Evolutionary conservation across 2,113 vertebrate genomes (phyloP), one percentile per base, ranked within the genome.

Genomic region (Pseudopodoces humilis): DNA sequence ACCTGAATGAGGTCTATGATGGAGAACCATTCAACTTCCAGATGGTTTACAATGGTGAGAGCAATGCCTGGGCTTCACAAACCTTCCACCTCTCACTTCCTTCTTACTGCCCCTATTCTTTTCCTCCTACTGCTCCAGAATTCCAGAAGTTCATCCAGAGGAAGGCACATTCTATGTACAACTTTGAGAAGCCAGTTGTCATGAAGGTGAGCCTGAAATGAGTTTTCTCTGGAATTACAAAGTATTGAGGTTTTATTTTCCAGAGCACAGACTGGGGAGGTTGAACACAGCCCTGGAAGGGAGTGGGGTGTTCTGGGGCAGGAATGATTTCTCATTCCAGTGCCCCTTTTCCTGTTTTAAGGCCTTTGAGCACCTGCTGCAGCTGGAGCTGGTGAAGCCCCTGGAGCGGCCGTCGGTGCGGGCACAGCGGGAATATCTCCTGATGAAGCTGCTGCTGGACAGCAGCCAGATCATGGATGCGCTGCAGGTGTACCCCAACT

Each of bases 131-230:
- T 37, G 58, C 27, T 83, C 2, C 95, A 99, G 99, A 99, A 94
- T 99, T 99, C 96, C 99, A 99, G 98, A 99, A 99, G 96, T 99
- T 99, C 93, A 97, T 99, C 47, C 99, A 99, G 70, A 98, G 99
- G 94, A 99, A 99, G 90, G 98, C 99, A 1, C 98, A 98, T 79
- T 99, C 98, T 12, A 97, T 99, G 95, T 98, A 99, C 97, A 99
- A 98, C 97, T 99, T 99, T 59, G 99, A 99, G 35, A 99, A 98
- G 95, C 98, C 99, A 1, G 98, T 99, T 68, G 98, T 99, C 89
- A 98, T 99, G 97, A 99, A 99, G 99, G 99, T 99, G 90, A 97
- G 97, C 18, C 58, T 33, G 43, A 15, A 58, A 28, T 8, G 4
- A 19, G 1, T 3, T 41, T 14, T 50, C 24, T 41, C 7, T 1